Evolutionary conservation across 2,797 vertebrate species (phyloP), one percentile per base, ranked within the genome.

Genomic region (Benthosema pterotum): DNA sequence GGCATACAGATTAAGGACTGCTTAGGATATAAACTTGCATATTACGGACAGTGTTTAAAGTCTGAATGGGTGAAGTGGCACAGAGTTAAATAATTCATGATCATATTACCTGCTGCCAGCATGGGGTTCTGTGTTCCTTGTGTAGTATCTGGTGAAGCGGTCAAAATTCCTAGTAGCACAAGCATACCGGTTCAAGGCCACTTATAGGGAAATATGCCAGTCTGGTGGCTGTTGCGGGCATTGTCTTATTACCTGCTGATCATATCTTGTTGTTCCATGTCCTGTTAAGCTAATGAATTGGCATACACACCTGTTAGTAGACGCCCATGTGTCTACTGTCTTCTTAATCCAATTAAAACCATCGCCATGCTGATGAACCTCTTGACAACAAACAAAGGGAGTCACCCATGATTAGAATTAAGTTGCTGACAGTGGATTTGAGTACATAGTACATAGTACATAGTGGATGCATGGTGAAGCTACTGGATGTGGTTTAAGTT

Each of bases 351-450:
- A 72, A 52, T 62, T 55, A 56, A 70, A 63, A 14, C 19, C n/a
- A 28, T 43, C 57, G 11, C 50, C 48, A 3, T 48, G 3, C 51
- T 51, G 48, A 50, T 42, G 60, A 38, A 38, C 32, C 32, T 9
- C 32, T n/a, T 74, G 66, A 48, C 32, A 3, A 25, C 75, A 68
- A 81, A 63, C 47, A 16, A 14, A n/a, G n/a, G n/a, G 19, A 65
- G 15, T n/a, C 46, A 52, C 57, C 42, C 8, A 46, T 49, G 12
- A 55, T 50, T 42, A 47, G 43, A 38, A 1, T 14, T 47, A 17
- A 25, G 58, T 53, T 2, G 18, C 46, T 4, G 25, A 63, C 47
- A 49, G 3, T 70, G 50, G 6, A 69, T 60, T 48, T 52, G n/a
- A 67, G n/a, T n/a, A 28, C 50, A 17, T 13, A n/a, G n/a, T n/a